Evolutionary conservation across 2,113 vertebrate species (phyloP).

Genomic region (Penelope pileata): DNA sequence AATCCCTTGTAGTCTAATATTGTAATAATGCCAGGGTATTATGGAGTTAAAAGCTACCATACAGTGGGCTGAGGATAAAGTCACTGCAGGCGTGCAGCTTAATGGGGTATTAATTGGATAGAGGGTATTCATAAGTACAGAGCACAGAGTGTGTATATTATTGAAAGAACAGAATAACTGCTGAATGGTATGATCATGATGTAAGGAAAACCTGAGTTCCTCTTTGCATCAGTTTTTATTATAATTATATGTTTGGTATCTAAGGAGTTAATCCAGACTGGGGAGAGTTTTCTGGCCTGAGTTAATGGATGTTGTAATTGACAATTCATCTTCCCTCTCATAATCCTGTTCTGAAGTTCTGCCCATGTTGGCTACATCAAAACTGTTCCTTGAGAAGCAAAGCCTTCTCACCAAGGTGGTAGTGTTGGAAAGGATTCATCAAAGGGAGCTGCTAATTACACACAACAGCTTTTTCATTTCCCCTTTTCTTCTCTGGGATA

Average conservation of each 20-base stretch:
- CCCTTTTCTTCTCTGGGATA: background rate
- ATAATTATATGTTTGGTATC: background rate
- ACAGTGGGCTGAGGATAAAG: conserved; percentile 56
- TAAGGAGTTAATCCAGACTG: background rate
- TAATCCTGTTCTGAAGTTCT: background rate
- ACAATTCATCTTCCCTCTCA: background rate
- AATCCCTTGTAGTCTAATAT: conserved; percentile 52
- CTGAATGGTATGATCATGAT: background rate
- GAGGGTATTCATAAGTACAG: conserved; percentile 40
- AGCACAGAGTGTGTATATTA: conserved; percentile 20
- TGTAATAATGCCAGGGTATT: conserved; percentile 52
- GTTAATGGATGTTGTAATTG: background rate
- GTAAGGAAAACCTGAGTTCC: background rate
- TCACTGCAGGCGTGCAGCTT: background rate
- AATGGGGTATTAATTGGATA: conserved; percentile 58
- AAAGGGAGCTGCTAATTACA: conserved; percentile 35
- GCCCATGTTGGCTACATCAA: background rate
- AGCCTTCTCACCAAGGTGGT: background rate
- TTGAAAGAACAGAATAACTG: background rate
- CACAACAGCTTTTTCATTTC: background rate
- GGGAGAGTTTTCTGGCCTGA: background rate
- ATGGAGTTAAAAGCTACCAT: conserved; percentile 62
- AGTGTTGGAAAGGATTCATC: background rate
- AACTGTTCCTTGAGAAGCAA: background rate
- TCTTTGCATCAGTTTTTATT: background rate